Evolutionary conservation across 2,113 vertebrate species (phyloP), one percentile per base, ranked within the genome.

Genomic region (Peromyscus leucopus): DNA sequence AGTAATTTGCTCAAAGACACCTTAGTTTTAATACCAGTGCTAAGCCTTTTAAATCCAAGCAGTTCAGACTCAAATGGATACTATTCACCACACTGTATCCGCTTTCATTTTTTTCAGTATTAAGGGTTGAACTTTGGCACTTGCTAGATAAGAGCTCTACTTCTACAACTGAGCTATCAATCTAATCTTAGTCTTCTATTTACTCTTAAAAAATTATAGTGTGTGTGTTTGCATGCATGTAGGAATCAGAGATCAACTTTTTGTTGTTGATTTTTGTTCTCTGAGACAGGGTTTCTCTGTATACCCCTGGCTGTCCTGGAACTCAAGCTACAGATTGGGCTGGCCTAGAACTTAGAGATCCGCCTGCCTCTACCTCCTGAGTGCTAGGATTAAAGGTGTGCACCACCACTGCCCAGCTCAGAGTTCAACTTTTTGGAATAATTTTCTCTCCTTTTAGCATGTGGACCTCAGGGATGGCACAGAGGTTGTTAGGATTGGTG

Each of bases 1-100:
- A 74, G 4, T 33, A 91, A 82, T 78, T 83, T 92, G 74, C 11
- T 95, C 63, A 79, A 90, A 91, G 21, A 93, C 78, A 83, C 71
- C 39, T 91, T 83, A 80, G 36, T 39, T 33, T 11, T 88, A 95
- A 55, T 12, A 93, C 6, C 42, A 93, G 69, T 79, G 91, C 65
- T 15, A 36, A 76, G 46, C 24, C 94, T 93, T 72, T 71, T 51
- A 96, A 84, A 93, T 17, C 28, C 59, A 75, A 19, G 51, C 28
- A 95, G 67, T 51, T 22, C 78, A 96, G 31, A 90, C 48, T 82
- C 90, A 87, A 85, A 76, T 5, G 2, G 17, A 74, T 63, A 57
- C 8, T 90, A 24, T 72, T 15, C 17, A 55, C 24, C 84, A 86
- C 16, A 36, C 19, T 91, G 19, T 46, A 89, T 13, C 33, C 84